Conservation (phyloP, 2,113 vertebrate species). For the Lutjanus erythropterus region DNA sequence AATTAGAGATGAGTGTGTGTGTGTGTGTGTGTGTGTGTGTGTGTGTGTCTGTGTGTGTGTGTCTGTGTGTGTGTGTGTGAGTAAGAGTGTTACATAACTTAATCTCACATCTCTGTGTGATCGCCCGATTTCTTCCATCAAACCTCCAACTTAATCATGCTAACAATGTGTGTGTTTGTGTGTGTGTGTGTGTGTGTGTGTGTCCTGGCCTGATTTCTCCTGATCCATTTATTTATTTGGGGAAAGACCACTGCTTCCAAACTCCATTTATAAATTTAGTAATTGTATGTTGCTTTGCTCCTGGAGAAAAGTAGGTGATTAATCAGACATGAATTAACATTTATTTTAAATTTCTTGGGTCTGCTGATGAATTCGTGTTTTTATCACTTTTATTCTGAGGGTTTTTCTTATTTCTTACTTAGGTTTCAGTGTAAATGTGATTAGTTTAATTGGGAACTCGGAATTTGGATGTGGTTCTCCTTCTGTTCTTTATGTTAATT, state of each 20-base stretch:
- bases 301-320: not conserved
- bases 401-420: not conserved
- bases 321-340: accelerated
- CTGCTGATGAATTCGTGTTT: not conserved
- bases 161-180: slow-evolving; percentile 22
- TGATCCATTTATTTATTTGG: not conserved
- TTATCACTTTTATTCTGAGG: not conserved
- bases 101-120: slow-evolving; percentile 27
- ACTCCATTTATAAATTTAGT: not conserved
- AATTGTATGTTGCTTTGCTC: not conserved
- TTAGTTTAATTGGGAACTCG: too few species aligned
- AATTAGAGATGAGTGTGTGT: slow-evolving; percentile 52
- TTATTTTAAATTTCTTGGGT: not conserved
- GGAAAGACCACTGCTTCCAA: not conserved
- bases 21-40: slow-evolving; percentile 33
- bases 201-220: not conserved
- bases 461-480: too few species aligned
- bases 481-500: too few species aligned
- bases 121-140: slow-evolving; percentile 16
- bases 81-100: slow-evolving; percentile 37
- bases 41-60: slow-evolving; percentile 48
- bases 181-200: slow-evolving; percentile 12
- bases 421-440: not conserved
- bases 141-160: slow-evolving; percentile 20
- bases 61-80: slow-evolving; percentile 36